Evolutionary conservation across 2,888 invertebrate genomes (phyloP).

Genomic region (Mesoligia furuncula): DNA sequence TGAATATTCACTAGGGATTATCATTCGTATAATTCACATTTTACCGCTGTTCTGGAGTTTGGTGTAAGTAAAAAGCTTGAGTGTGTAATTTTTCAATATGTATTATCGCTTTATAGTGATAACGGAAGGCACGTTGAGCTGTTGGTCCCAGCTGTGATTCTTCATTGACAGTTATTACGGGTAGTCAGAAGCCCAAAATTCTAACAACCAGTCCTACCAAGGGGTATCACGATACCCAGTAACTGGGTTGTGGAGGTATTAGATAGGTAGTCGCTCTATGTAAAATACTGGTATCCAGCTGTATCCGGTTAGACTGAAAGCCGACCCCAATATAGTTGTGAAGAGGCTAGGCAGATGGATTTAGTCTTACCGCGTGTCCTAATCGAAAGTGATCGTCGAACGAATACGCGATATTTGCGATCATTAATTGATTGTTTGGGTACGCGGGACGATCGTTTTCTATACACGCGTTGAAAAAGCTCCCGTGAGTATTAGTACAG

Average conservation of each 20-base stretch:
- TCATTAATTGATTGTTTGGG: not conserved
- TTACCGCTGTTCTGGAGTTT: slow-evolving; percentile 44
- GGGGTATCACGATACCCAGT: no score
- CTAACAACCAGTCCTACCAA: not conserved
- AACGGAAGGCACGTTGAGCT: no score
- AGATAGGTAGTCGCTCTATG: no score
- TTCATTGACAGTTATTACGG: not conserved
- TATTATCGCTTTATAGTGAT: no score
- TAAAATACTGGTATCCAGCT: no score
- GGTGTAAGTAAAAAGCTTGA: slow-evolving; percentile 15
- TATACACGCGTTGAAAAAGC: not conserved
- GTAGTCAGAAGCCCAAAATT: not conserved
- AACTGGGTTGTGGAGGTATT: no score
- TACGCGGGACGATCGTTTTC: no score
- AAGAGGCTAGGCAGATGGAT: no score
- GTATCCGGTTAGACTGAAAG: no score
- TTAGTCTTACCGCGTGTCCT: no score
- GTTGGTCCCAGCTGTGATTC: not conserved
- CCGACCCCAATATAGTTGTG: no score
- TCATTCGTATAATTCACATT: slow-evolving; percentile 60
- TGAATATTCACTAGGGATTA: slow-evolving; percentile 67
- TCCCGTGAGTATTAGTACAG: not conserved
- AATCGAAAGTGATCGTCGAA: not conserved
- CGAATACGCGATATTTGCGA: not conserved
- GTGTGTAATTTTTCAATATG: not conserved